Conservation (phyloP, 1,140 invertebrate genomes). For the Oryzaephilus surinamensis region DNA sequence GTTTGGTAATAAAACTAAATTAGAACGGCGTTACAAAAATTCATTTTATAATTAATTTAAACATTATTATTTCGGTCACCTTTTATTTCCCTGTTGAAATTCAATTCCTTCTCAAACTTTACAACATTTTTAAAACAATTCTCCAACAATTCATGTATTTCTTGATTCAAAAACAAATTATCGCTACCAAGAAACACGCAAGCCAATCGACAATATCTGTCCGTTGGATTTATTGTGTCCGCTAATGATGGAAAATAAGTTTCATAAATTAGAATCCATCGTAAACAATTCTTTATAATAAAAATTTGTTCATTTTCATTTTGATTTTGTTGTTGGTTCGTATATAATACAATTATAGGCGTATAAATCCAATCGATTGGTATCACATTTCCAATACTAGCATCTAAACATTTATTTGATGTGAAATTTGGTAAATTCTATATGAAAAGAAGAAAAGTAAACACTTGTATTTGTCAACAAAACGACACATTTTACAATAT, state of each 20-base stretch:
- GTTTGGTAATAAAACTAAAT: too few species aligned
- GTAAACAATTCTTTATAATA: constrained; percentile 38
- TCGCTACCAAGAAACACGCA: constrained; percentile 47
- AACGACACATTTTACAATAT: background rate
- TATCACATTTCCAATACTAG: constrained; percentile 41
- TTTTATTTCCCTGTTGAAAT: constrained; percentile 41
- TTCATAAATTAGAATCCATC: constrained; percentile 49
- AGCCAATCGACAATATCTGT: constrained; percentile 44
- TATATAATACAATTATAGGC: constrained; percentile 48
- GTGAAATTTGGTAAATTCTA: constrained; percentile 15
- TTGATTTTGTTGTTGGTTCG: constrained; percentile 37
- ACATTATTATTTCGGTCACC: too few species aligned
- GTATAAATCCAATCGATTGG: constrained; percentile 60
- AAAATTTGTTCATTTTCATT: constrained; percentile 35
- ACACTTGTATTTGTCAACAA: constrained; percentile 1
- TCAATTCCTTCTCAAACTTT: constrained; percentile 33
- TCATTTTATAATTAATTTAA: too few species aligned
- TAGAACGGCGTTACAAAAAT: too few species aligned
- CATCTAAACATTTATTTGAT: constrained; percentile 20
- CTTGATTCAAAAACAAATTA: constrained; percentile 42
- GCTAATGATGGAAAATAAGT: constrained; percentile 42
- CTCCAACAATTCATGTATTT: constrained; percentile 38
- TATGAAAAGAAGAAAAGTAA: constrained; percentile 18
- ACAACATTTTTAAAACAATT: constrained; percentile 39
- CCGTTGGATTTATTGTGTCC: constrained; percentile 41